Evolutionary conservation across 2,113 vertebrate genomes (phyloP).

Genomic region (Strix uralensis): DNA sequence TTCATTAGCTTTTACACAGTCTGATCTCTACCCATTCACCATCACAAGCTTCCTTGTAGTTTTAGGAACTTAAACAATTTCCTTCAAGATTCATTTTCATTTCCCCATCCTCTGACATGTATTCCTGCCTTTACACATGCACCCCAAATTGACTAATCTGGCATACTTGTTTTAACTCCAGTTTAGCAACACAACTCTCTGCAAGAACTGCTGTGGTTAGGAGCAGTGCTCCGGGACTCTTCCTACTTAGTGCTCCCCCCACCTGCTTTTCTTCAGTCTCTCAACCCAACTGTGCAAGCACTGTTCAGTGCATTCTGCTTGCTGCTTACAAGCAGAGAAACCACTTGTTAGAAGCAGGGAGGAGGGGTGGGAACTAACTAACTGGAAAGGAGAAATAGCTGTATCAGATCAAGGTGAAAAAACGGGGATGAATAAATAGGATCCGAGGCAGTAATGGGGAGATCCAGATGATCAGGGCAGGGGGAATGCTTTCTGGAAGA

Average conservation of each 20-base stretch:
- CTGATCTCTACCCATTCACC: not conserved
- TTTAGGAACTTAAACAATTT: not conserved
- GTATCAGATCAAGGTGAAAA: not conserved
- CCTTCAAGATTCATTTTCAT: not conserved
- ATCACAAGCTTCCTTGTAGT: conserved; percentile 1
- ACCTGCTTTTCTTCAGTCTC: not conserved
- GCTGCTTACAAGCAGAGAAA: not conserved
- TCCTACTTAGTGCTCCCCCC: not conserved
- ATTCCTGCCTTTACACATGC: not conserved
- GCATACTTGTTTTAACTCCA: not conserved
- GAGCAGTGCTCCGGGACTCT: not conserved
- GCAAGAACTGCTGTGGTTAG: not conserved
- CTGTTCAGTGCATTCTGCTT: not conserved
- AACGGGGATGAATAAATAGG: not conserved
- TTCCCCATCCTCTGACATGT: not conserved
- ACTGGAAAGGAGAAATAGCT: not conserved
- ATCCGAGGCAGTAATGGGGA: not conserved
- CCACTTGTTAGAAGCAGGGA: not conserved
- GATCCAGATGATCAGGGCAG: not conserved
- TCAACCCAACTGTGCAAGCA: not conserved
- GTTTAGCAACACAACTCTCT: not conserved
- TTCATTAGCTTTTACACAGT: not conserved
- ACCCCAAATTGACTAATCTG: not conserved
- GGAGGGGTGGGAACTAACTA: not conserved
- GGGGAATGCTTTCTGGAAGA: not conserved